These are phyloP conservation scores for Bujurquina vittata DNA, from an alignment of 2,113 vertebrate species.

Conservation along the genomic window DNA sequence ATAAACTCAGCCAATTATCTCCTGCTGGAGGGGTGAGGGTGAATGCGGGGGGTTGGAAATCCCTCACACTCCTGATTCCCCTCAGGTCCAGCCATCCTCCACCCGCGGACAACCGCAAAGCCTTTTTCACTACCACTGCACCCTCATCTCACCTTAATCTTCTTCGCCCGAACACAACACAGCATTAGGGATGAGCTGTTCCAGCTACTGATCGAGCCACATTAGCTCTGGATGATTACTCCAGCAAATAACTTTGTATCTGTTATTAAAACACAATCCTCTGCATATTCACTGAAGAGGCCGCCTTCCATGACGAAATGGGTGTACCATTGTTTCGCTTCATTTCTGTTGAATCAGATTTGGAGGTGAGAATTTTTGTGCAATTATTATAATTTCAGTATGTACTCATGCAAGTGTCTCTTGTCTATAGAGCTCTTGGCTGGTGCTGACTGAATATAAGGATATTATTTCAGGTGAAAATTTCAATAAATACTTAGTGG, in stretches of 20 bases:
- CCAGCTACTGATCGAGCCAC: background rate
- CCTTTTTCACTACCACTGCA: constrained; percentile 9
- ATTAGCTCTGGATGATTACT: background rate
- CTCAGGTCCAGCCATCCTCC: constrained; percentile 29
- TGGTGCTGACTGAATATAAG: no score
- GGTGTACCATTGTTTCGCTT: constrained; percentile 6
- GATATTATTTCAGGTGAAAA: background rate
- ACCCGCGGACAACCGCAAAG: background rate
- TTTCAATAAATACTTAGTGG: background rate
- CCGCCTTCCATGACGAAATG: background rate
- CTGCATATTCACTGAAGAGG: constrained; percentile 1
- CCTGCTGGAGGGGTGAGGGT: constrained; percentile 11
- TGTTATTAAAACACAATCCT: background rate
- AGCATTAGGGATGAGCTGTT: background rate
- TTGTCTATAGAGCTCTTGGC: background rate
- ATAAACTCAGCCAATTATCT: constrained; percentile 83
- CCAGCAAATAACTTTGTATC: background rate
- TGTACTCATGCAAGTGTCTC: background rate
- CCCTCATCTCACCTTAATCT: background rate
- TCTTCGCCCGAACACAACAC: background rate
- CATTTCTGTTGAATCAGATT: constrained; percentile 1
- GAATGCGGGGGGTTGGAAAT: background rate
- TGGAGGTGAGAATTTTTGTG: background rate
- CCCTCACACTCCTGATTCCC: constrained; percentile 2
- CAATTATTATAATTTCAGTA: background rate